Percentiles rank a stretch among this genome's conserved stretches.
Evolutionary conservation across 2,113 vertebrate genomes (phyloP).

Genomic region (Macquaria ambigua): DNA sequence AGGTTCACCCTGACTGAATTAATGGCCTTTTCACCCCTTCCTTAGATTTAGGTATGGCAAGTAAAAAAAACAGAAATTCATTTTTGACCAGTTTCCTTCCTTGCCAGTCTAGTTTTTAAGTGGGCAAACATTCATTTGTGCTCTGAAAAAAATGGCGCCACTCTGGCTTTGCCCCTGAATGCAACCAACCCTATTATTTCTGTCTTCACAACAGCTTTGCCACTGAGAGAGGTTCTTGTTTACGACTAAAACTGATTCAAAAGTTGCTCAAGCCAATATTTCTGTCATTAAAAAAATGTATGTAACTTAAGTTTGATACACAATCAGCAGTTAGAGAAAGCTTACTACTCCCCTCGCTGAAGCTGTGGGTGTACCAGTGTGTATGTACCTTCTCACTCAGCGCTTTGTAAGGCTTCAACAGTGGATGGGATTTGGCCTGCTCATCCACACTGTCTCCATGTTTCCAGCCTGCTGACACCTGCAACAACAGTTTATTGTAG

Average conservation of each 20-base stretch:
- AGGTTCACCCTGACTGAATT: not conserved
- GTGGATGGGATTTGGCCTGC: slow-evolving; percentile 91
- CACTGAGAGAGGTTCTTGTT: too few species aligned
- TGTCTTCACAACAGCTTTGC: not conserved
- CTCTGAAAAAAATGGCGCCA: not conserved
- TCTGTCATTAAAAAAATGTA: not conserved
- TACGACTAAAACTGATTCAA: not conserved
- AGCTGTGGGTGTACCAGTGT: not conserved
- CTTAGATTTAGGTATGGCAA: not conserved
- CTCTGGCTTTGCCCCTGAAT: not conserved
- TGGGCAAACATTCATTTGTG: not conserved
- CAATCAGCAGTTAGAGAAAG: not conserved
- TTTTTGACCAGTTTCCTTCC: not conserved
- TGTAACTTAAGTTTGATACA: not conserved
- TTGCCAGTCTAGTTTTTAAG: not conserved
- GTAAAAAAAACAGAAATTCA: not conserved
- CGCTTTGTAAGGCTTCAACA: slow-evolving; percentile 94
- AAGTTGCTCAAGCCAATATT: not conserved
- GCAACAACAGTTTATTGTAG: slow-evolving; percentile 43
- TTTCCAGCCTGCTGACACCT: slow-evolving; percentile 94
- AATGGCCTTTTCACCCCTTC: not conserved
- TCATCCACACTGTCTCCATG: slow-evolving; percentile 91
- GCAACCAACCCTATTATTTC: not conserved
- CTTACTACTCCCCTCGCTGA: not conserved
- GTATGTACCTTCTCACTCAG: slow-evolving; percentile 92